phyloP scores from a whole-genome alignment of 1,140 invertebrate species.

The Ceratina japonica region DNA sequence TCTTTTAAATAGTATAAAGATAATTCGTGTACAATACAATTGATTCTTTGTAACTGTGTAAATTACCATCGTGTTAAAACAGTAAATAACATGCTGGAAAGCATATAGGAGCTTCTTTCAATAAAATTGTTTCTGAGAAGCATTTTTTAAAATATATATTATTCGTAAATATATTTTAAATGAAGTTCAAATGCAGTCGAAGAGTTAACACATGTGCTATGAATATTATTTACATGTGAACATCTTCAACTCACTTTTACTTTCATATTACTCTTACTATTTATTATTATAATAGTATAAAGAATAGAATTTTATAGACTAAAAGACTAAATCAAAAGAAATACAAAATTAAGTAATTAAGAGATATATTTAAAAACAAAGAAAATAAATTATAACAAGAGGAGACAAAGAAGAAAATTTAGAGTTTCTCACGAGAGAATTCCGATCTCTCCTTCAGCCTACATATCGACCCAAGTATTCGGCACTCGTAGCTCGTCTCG shows the following conservation, averaged over 20 bases:
- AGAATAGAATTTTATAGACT: not conserved
- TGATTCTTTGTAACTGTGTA: no score
- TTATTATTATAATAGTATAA: not conserved
- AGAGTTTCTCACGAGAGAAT: not conserved
- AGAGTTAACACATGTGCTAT: not conserved
- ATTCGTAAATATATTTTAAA: no score
- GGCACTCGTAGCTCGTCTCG: not conserved
- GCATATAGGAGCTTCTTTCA: no score
- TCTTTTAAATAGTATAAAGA: no score
- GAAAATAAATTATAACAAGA: no score
- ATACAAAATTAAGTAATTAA: not conserved
- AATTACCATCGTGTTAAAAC: no score
- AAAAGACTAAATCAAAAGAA: not conserved
- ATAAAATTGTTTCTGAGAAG: no score
- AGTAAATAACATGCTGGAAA: no score
- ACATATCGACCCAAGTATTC: not conserved
- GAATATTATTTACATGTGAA: not conserved
- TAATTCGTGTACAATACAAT: no score
- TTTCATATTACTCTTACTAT: not conserved
- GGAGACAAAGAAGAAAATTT: not conserved
- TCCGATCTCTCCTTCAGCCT: slow-evolving; percentile 18
- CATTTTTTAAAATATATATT: no score
- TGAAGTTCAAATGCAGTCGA: no score
- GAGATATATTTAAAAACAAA: not conserved
- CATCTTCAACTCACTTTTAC: not conserved